A percentile compares a stretch with the other conserved stretches of the same genome.
phyloP scores from a whole-genome alignment of 2,113 vertebrate species.

The Mugil cephalus region DNA sequence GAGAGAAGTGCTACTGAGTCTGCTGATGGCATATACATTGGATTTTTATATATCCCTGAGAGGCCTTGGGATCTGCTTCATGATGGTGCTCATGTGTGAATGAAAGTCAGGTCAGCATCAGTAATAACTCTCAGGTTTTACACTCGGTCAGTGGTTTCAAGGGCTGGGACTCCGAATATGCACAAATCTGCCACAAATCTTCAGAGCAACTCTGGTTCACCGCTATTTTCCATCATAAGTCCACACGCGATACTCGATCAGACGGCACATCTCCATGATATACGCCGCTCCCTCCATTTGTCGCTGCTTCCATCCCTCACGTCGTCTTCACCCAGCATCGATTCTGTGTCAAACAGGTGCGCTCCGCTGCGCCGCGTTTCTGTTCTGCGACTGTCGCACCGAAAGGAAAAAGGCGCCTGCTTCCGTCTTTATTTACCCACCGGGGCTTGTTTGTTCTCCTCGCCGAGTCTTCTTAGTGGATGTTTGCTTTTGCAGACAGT shows the following conservation, averaged over 20 bases:
- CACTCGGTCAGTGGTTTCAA: slow-evolving; percentile 8
- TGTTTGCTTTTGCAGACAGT: slow-evolving; percentile 6
- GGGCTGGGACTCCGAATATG: neutral
- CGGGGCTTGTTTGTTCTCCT: slow-evolving; percentile 13
- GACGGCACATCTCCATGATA: slow-evolving; percentile 12
- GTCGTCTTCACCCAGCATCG: slow-evolving; percentile 9
- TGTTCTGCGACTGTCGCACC: slow-evolving; percentile 8
- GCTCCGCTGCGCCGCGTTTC: neutral
- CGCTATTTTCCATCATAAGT: neutral
- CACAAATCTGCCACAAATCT: neutral
- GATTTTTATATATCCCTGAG: neutral
- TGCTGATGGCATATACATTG: neutral
- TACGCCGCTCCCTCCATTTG: slow-evolving; percentile 8
- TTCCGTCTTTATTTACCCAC: slow-evolving; percentile 5
- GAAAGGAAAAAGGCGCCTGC: slow-evolving; percentile 21
- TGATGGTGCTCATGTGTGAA: slow-evolving; percentile 13
- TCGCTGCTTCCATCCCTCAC: slow-evolving; percentile 11
- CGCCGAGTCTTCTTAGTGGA: neutral
- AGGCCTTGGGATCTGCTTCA: slow-evolving; percentile 11
- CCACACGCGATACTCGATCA: slow-evolving; percentile 1
- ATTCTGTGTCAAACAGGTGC: slow-evolving; percentile 23
- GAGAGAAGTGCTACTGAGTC: too few relatives aligned
- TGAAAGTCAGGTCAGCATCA: slow-evolving; percentile 14
- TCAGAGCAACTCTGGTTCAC: neutral
- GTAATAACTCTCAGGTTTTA: slow-evolving; percentile 5